Evolutionary conservation across 2,113 vertebrate species (phyloP).

Genomic region (Manacus vitellinus): DNA sequence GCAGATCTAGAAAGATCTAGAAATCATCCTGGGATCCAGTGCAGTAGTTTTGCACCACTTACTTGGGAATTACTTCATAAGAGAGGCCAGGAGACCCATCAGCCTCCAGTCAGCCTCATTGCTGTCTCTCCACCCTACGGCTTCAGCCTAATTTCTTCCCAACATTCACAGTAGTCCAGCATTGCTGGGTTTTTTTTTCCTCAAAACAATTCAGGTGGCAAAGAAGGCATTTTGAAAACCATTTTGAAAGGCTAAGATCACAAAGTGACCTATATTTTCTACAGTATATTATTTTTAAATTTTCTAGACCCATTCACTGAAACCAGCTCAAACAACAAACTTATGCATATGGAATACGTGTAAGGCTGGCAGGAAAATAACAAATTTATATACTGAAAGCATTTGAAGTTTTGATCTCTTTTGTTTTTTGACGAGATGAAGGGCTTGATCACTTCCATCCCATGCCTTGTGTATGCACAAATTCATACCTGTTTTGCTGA

Average conservation of each 20-base stretch:
- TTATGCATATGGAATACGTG: neutral
- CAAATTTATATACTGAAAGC: neutral
- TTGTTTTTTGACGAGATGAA: neutral
- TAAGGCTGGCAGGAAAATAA: neutral
- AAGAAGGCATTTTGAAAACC: neutral
- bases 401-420: constrained; percentile 11
- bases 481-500: neutral
- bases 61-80: too few relatives aligned
- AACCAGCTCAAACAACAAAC: neutral
- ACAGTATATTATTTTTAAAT: neutral
- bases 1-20: neutral
- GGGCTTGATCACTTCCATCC: neutral
- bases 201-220: neutral
- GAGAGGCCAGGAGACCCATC: neutral
- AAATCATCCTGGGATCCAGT: neutral
- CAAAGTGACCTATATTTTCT: neutral
- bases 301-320: neutral
- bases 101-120: neutral
- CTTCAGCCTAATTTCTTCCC: neutral
- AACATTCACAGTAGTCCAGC: too few relatives aligned
- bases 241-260: neutral
- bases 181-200: neutral
- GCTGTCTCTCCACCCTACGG: neutral
- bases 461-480: neutral
- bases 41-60: neutral